Evolutionary conservation across 2,888 invertebrate species (phyloP).

Genomic region (Caenorhabditis japonica): DNA sequence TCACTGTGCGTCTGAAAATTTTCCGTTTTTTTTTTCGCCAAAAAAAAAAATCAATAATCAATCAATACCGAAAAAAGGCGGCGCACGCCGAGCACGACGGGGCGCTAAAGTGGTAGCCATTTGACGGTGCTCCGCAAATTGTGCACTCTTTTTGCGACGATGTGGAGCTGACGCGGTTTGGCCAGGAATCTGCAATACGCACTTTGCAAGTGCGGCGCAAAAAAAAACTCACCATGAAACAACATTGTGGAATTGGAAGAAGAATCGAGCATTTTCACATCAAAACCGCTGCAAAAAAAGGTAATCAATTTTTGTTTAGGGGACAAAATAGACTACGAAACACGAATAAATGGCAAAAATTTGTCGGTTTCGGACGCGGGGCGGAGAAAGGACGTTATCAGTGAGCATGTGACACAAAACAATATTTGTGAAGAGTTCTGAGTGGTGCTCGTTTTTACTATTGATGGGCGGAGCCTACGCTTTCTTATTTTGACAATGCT

Average conservation of each 20-base stretch:
- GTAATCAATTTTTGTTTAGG: no score
- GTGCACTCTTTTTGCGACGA: slow-evolving; percentile 50
- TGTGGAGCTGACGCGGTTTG: background rate
- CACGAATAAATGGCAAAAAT: background rate
- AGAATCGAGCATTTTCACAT: background rate
- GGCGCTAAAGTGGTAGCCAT: slow-evolving; percentile 68
- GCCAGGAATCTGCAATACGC: slow-evolving; percentile 4
- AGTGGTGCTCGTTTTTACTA: no score
- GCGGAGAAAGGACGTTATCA: background rate
- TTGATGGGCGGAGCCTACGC: no score
- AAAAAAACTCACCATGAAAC: slow-evolving; percentile 5
- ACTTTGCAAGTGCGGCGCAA: background rate
- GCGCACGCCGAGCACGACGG: slow-evolving; percentile 67
- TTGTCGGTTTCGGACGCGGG: background rate
- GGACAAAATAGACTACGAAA: slow-evolving; percentile 29
- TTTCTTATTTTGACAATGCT: no score
- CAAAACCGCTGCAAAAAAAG: no score
- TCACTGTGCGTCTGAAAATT: slow-evolving; percentile 59
- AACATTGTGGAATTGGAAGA: background rate
- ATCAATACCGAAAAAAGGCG: slow-evolving; percentile 59
- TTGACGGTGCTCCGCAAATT: slow-evolving; percentile 64
- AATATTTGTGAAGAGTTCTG: no score
- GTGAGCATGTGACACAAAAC: background rate
- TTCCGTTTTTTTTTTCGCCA: background rate
- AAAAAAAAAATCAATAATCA: background rate